Evolutionary conservation across 2,888 invertebrate genomes (phyloP), one percentile per base, ranked within the genome.

Genomic region (Blomia tropicalis): DNA sequence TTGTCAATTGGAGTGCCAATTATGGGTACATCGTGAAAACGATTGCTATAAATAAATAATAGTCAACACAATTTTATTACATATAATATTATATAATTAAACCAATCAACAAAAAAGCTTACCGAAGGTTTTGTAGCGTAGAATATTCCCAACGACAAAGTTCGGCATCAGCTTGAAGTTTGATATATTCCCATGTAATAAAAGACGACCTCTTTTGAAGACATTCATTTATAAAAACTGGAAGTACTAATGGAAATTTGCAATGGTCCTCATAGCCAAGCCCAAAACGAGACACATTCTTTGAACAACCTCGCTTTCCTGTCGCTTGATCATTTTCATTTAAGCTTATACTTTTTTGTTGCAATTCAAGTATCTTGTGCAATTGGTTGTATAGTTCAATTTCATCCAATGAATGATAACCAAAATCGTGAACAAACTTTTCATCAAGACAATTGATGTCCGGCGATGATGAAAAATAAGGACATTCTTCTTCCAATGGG

Each of bases 361-460:
- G 14, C 51, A 27, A 47, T n/a, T 41, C 41, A 27, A 47, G 22
- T n/a, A 47, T 47, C 22, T 47, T 47, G 51, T 47, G 51, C 51
- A 47, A 27, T n/a, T 47, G 7, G 27, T 27, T 7, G 22, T 47
- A 47, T n/a, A 47, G 27, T 27, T 47, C 51, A 47, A 47, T 47
- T 27, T 47, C 51, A 47, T 47, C 51, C 51, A 47, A 27, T 19
- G 51, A 47, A n/a, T 47, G 51, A 27, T 47, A 47, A 27, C 51
- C 51, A 47, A 47, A 47, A 27, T 7, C 51, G 23, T n/a, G 51
- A 22, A n/a, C 27, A 27, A 14, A 47, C 5, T 7, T 27, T n/a
- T 47, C 51, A n/a, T 47, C 51, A 19, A 47, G 51, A 11, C 36
- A 17, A 36, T 7, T 36, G 36, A 17, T 11, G 7, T 7, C 7